Base-by-base conservation (phyloP, 2,113 vertebrate genomes). In the Fregata magnificens region DNA sequence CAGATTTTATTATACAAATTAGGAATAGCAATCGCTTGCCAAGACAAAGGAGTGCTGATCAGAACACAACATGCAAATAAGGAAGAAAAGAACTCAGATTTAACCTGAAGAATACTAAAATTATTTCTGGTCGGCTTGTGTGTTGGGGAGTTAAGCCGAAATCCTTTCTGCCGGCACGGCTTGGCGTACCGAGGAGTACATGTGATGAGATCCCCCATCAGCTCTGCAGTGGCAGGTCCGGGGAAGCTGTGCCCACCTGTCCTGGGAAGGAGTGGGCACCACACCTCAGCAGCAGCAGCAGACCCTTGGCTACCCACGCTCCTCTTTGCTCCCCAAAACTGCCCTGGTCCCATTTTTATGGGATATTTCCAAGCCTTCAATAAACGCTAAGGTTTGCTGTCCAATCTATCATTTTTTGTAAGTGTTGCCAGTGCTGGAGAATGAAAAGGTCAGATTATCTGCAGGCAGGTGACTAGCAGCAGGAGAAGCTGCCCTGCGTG, bases 1-100 rank as follows among this genome's bases (percentile, higher is more conserved):
- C 49, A 85, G 94, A 95, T 93, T 97, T 95, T 90, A 82, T 79
- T 82, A 82, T 24, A 91, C 82, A 95, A 94, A 95, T 96, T 95
- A 94, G 56, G 24, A 95, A 79, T 28, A 95, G 42, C 77, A 86
- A 62, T 86, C 0, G 1, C 52, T 36, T 42, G 72, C 29, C 36
- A 91, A 94, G 53, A 95, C 70, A 97, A 97, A 94, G 66, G 36
- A 77, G 25, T 0, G 0, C 53, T 82, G 70, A 82, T 87, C 81
- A 80, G 70, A 93, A 87, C 50, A 50, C 2, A 8, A 61, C 32
- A 79, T 2, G 3, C 22, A 50, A 69, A 66, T n/a, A 93, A 62
- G 20, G 47, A 76, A 85, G 40, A 93, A 77, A 76, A 38, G 22
- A 82, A 28, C 21, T 77, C 62, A 25, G n/a, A 77, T 91, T 91